These are phyloP conservation scores for Falco berigora DNA, from an alignment of 2,797 vertebrate genomes.

Conservation along the genomic window DNA sequence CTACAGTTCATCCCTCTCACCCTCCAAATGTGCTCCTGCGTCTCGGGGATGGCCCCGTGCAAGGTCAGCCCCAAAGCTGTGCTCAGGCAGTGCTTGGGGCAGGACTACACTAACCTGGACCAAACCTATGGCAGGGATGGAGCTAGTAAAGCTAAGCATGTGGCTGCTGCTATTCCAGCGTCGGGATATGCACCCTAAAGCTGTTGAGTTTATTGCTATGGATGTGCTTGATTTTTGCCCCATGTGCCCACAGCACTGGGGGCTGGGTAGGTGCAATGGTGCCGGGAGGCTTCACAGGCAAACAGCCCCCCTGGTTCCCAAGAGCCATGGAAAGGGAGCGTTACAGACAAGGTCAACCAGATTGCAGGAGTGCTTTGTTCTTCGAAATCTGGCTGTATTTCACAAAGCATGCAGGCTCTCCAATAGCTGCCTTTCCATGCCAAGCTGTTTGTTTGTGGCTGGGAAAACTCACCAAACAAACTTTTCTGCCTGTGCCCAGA, in stretches of 20 bases:
- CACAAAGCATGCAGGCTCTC: not conserved
- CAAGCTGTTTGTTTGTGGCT: not conserved
- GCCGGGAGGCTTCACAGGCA: no score
- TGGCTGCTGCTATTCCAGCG: not conserved
- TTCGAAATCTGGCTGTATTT: not conserved
- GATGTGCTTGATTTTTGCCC: not conserved
- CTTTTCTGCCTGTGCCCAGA: not conserved
- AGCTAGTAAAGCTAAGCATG: not conserved
- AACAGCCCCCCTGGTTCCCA: rapidly evolving
- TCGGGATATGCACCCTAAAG: not conserved
- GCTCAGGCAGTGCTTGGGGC: not conserved
- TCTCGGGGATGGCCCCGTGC: rapidly evolving
- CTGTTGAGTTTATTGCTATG: not conserved
- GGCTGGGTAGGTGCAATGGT: not conserved
- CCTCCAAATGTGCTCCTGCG: not conserved
- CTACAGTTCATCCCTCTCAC: not conserved
- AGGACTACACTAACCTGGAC: not conserved
- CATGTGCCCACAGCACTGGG: rapidly evolving
- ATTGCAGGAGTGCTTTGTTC: rapidly evolving
- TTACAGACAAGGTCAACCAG: not conserved
- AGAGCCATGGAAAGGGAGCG: not conserved
- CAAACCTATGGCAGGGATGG: not conserved
- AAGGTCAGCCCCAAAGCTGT: not conserved
- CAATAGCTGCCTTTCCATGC: rapidly evolving
- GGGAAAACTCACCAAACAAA: not conserved